Evolutionary conservation across 2,888 invertebrate genomes (phyloP), one percentile per base, ranked within the genome.

Genomic region (Phalangium opilio): DNA sequence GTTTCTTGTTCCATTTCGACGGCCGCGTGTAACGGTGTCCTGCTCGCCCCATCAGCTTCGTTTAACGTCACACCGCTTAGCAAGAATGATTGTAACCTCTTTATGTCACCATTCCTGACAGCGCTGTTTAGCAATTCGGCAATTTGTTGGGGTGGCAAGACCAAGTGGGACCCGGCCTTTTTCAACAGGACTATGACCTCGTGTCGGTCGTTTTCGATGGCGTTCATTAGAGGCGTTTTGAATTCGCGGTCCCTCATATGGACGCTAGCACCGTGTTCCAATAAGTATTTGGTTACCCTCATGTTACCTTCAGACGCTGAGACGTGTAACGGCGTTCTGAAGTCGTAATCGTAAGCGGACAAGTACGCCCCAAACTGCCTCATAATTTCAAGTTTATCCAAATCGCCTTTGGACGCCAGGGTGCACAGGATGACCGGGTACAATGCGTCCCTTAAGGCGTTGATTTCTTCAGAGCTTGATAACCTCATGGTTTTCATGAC

Each of bases 241-340:
- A 76, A 83, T 57, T 71, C 73, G 66, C 74, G 73, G 59, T 84
- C 84, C 54, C 79, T 78, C 35, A 75, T 69, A 61, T 90, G 87
- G 3, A 90, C 83, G 44, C 79, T 82, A 0, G 84, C 84, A 0
- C 90, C 90, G 59, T 80, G 75, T 45, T 74, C 72, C 20, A 91
- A 69, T 27, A 90, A 69, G 63, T 76, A 79, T 53, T 78, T 75
- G 0, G 86, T 81, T 1, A 83, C 72, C 0, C 72, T 62, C 1
- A 73, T 55, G 49, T 81, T 75, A 0, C 85, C 85, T 54, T 78
- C 73, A 43, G 76, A 69, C 33, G 81, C 78, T 0, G 89, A 86
- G 47, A 84, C 74, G 60, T 90, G 89, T 0, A 90, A 69, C 0
- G 84, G 78, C 0, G 85, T 84, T 49, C 81, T 74, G 21, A 76